Conservation (phyloP, 2,113 vertebrate genomes). For the Ophiodon elongatus region DNA sequence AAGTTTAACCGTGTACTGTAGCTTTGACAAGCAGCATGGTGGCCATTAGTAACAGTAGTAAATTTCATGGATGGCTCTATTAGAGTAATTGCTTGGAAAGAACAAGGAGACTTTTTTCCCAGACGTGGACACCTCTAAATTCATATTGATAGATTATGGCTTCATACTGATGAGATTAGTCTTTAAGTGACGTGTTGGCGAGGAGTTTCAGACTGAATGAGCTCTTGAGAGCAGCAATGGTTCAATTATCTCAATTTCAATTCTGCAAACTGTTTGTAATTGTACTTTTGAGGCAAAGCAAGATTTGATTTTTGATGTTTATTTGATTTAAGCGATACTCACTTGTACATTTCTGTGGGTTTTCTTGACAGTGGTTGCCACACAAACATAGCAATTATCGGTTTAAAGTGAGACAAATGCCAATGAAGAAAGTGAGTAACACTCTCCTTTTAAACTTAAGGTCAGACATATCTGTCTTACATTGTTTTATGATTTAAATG, state of each 20-base stretch:
- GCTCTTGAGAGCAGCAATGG: background rate
- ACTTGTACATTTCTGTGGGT: background rate
- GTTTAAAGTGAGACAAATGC: background rate
- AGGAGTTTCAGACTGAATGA: background rate
- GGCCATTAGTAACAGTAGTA: constrained; percentile 35
- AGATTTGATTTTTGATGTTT: background rate
- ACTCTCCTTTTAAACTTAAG: constrained; percentile 5
- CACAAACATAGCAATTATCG: background rate
- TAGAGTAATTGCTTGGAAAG: constrained; percentile 57
- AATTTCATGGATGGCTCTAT: constrained; percentile 35
- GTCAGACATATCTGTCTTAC: constrained; percentile 15
- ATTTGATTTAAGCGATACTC: background rate
- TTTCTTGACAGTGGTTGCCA: background rate
- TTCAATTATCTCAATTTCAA: background rate
- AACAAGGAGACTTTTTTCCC: constrained; percentile 39
- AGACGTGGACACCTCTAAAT: constrained; percentile 33
- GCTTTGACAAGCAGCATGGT: constrained; percentile 19
- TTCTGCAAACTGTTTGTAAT: background rate
- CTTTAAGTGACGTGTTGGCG: background rate
- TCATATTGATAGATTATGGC: constrained; percentile 24
- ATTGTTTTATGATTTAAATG: constrained; percentile 35
- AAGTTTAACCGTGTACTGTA: background rate
- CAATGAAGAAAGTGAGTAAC: background rate
- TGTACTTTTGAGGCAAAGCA: background rate
- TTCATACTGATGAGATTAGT: background rate